Percentiles rank a stretch among this genome's conserved stretches.
Conservation (phyloP, 2,888 invertebrate genomes). For the Malthinus flaveolus region DNA sequence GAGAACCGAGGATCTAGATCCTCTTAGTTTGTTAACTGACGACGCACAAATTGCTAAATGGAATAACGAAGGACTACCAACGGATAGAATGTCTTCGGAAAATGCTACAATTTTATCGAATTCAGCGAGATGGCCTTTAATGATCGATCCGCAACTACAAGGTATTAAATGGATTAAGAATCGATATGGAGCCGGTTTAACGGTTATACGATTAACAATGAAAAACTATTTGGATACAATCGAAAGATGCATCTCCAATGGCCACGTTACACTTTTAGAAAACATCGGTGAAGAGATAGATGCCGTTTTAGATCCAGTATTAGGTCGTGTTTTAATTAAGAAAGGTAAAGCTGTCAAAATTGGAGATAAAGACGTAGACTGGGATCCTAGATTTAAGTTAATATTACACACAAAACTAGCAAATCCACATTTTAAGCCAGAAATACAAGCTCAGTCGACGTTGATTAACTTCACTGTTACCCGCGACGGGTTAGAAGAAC, state of each 20-base stretch:
- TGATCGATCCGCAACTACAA: slow-evolving; percentile 92
- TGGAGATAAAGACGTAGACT: slow-evolving; percentile 92
- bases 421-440: slow-evolving; percentile 95
- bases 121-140: slow-evolving; percentile 90
- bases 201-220: slow-evolving; percentile 78
- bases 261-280: slow-evolving; percentile 80
- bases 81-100: slow-evolving; percentile 91
- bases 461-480: slow-evolving; percentile 96
- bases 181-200: slow-evolving; percentile 74
- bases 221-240: slow-evolving; percentile 83
- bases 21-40: slow-evolving; percentile 84
- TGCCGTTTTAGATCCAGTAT: slow-evolving; percentile 86
- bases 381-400: slow-evolving; percentile 77
- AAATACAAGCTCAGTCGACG: slow-evolving; percentile 95
- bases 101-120: slow-evolving; percentile 90
- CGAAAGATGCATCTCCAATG: slow-evolving; percentile 67
- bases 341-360: slow-evolving; percentile 83
- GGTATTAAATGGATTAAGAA: slow-evolving; percentile 95
- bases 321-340: slow-evolving; percentile 86
- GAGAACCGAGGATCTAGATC: slow-evolving; percentile 77
- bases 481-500: slow-evolving; percentile 88
- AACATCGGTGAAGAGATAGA: slow-evolving; percentile 89
- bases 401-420: slow-evolving; percentile 91
- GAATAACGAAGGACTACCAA: slow-evolving; percentile 93
- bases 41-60: slow-evolving; percentile 90